Percentiles rank a stretch among this genome's conserved stretches.
Evolutionary conservation across 2,113 vertebrate genomes (phyloP).

Genomic region (Epinephelus cyanopodus): DNA sequence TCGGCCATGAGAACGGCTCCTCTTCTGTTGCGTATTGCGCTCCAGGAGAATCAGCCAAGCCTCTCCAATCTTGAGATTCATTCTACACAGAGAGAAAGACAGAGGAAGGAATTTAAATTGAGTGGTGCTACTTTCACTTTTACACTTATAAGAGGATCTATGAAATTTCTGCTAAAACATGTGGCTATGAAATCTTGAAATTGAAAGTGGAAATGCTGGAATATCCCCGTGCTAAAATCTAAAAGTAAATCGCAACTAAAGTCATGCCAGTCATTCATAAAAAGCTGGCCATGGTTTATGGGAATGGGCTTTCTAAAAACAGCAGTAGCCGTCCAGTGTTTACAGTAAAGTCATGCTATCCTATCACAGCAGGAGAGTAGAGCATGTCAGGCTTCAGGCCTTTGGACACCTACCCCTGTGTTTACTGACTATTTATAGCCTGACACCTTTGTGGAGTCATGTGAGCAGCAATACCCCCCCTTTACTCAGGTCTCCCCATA

Average conservation of each 20-base stretch:
- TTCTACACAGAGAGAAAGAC: slow-evolving; percentile 59
- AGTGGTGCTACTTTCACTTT: not conserved
- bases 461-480: slow-evolving; percentile 32
- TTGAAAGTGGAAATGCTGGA: not conserved
- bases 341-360: slow-evolving; percentile 35
- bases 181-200: not conserved
- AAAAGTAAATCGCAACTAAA: not conserved
- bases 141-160: not conserved
- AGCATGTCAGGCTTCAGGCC: slow-evolving; percentile 25
- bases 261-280: not conserved
- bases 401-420: slow-evolving; percentile 45
- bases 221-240: not conserved
- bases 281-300: not conserved
- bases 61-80: slow-evolving; percentile 72
- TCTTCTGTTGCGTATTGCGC: slow-evolving; percentile 84
- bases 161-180: not conserved
- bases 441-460: slow-evolving; percentile 63
- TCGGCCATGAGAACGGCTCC: slow-evolving; percentile 94
- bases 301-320: not conserved
- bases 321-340: not conserved
- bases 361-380: slow-evolving; percentile 49
- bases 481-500: slow-evolving; percentile 30
- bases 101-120: not conserved
- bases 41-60: slow-evolving; percentile 53
- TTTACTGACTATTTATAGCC: slow-evolving; percentile 77